Base-by-base conservation (phyloP, 2,797 vertebrate species). In the Buphagus erythrorhynchus region DNA sequence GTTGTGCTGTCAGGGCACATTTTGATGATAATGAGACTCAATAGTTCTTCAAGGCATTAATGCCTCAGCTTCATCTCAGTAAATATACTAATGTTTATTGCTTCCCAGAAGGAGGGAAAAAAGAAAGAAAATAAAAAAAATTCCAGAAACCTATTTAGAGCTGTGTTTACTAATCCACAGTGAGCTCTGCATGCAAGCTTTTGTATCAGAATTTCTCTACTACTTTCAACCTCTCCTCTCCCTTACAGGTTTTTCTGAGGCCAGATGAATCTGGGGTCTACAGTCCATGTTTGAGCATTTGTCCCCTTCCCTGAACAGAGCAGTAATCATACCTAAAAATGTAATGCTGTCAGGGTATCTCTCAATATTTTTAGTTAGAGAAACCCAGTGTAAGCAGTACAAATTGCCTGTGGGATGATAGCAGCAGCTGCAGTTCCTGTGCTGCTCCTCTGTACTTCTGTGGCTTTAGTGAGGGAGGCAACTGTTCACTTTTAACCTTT, bases 21-120 rank as follows among this genome's bases (percentile, higher is more conserved):
- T 88, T 76, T 65, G 81, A 46, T 91, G 54, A 26, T 88, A 62
- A 54, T 67, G 19, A 89, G 78, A 94, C 72, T 93, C 75, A 93
- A 43, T 74, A 72, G 10, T 77, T 96, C 46, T 90, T 83, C 31
- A 89, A 89, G 72, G 58, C 85, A 90, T 91, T 93, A 93, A 68
- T 86, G 68, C 33, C 38, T 28, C 49, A 91, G 40, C 72, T 87
- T 95, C n/a, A 71, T 66, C 57, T 85, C 68, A 25, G 49, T 87
- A 71, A 93, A 93, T 89, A 49, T 67, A 84, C 92, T 82, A 92
- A 61, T 31, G 18, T 28, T 74, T 72, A 68, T 77, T 90, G 38
- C 86, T 95, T 94, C 81, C 72, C 86, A 91, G 77, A 89, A 91
- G 48, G 24, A 20, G 15, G n/a, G n/a, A n/a, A 6, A 43, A 33